A percentile compares a stretch with the other conserved stretches of the same genome.
Evolutionary conservation across 2,797 vertebrate genomes (phyloP).

Genomic region (Cossypha heuglini): DNA sequence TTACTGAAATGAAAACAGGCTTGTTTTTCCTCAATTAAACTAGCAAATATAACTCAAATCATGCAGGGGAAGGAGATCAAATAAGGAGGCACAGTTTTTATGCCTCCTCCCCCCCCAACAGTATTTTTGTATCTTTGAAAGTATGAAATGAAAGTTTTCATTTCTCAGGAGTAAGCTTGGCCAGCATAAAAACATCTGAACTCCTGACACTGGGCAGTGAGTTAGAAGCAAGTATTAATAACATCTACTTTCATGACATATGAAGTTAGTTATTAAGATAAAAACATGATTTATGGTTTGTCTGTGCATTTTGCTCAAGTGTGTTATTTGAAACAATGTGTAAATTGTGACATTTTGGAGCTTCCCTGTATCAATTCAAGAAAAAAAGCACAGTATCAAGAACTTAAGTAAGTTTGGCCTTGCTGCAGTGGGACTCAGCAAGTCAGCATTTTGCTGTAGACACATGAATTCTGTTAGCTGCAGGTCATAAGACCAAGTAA

Average conservation of each 20-base stretch:
- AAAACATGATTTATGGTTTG: neutral
- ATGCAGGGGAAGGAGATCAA: neutral
- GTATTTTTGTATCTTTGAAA: neutral
- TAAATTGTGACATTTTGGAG: neutral
- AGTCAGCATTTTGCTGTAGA: neutral
- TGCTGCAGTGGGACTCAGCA: neutral
- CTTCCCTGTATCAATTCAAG: neutral
- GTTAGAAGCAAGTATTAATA: neutral
- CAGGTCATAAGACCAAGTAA: neutral
- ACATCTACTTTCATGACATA: neutral
- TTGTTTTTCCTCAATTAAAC: neutral
- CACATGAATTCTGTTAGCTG: neutral
- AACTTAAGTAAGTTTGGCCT: neutral
- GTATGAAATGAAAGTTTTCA: neutral
- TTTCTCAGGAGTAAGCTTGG: neutral
- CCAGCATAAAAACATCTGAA: neutral
- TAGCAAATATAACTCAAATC: neutral
- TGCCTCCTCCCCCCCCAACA: accelerated
- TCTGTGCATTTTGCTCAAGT: neutral
- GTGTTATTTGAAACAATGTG: neutral
- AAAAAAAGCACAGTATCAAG: neutral
- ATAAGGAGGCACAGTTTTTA: neutral
- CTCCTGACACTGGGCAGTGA: neutral
- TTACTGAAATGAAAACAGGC: neutral
- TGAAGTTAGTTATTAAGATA: conserved; percentile 9